These are phyloP conservation scores for Ridgeia piscesae DNA, from an alignment of 1,140 invertebrate species.

Conservation along the genomic window DNA sequence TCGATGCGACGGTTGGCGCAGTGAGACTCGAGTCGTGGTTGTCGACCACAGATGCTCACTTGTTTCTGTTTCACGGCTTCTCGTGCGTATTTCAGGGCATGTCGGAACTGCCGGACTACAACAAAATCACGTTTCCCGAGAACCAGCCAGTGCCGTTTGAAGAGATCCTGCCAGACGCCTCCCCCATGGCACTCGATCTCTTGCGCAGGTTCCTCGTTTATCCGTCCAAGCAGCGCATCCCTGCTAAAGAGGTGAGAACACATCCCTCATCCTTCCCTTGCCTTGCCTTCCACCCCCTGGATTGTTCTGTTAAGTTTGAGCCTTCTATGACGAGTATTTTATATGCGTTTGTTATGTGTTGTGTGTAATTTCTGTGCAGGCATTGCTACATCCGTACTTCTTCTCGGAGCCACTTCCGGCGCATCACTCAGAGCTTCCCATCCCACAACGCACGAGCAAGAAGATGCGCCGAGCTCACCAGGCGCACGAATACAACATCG, in stretches of 20 bases:
- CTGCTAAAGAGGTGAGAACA: slow-evolving; percentile 73
- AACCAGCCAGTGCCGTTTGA: slow-evolving; percentile 72
- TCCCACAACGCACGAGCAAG: slow-evolving; percentile 48
- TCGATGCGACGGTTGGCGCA: no score
- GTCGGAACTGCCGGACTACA: slow-evolving; percentile 88
- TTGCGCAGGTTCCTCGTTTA: slow-evolving; percentile 80
- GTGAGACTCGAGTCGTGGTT: no score
- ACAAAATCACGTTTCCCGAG: slow-evolving; percentile 90
- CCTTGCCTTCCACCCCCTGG: no score
- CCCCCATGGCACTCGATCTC: slow-evolving; percentile 72
- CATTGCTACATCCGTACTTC: slow-evolving; percentile 64
- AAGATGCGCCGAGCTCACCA: slow-evolving; percentile 42
- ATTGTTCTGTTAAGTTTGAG: background rate
- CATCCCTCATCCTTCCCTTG: background rate
- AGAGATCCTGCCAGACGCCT: slow-evolving; percentile 70
- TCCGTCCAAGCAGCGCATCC: slow-evolving; percentile 76
- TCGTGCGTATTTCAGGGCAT: slow-evolving; percentile 74
- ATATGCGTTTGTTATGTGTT: background rate
- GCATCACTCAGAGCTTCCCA: slow-evolving; percentile 61
- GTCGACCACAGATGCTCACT: background rate
- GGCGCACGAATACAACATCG: slow-evolving; percentile 53
- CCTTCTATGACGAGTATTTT: background rate
- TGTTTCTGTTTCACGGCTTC: no score
- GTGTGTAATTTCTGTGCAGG: slow-evolving; percentile 47
- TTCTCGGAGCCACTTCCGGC: slow-evolving; percentile 62